Conservation (phyloP, 2,113 vertebrate species). For the Aegotheles bennettii region DNA sequence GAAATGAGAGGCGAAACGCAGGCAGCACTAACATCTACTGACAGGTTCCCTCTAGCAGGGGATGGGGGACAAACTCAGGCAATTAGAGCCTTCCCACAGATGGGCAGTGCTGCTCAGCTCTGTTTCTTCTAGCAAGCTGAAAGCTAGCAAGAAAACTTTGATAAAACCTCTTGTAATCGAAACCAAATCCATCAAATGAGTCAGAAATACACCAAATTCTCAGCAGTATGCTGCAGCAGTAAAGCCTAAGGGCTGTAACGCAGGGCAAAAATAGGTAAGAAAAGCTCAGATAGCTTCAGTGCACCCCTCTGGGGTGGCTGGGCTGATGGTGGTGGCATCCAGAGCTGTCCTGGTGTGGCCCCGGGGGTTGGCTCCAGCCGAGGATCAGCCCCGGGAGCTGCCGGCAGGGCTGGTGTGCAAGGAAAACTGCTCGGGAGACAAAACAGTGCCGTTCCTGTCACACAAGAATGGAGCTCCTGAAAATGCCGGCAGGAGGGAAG, state of each 20-base stretch:
- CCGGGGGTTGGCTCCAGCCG: not conserved
- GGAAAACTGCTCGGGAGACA: not conserved
- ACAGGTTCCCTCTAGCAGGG: not conserved
- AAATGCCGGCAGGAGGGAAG: not conserved
- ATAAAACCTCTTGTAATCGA: not conserved
- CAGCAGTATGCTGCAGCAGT: not conserved
- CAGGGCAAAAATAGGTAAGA: not conserved
- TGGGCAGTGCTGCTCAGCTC: not conserved
- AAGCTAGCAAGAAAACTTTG: not conserved
- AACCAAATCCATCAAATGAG: not conserved
- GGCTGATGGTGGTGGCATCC: accelerated
- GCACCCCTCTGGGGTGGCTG: accelerated
- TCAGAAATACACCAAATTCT: not conserved
- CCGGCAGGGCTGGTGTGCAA: not conserved
- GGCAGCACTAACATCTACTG: not conserved
- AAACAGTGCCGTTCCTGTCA: not conserved
- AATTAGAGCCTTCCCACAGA: not conserved
- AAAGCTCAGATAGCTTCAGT: not conserved
- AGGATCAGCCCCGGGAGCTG: not conserved
- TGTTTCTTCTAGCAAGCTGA: not conserved
- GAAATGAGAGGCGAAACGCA: accelerated
- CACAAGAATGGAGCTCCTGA: not conserved
- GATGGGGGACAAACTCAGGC: not conserved
- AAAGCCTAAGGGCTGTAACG: not conserved
- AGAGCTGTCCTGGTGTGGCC: accelerated